phyloP scores from a whole-genome alignment of 30 jellyfish, hydroid and myxozoan species.

The Clytia hemisphaerica region DNA sequence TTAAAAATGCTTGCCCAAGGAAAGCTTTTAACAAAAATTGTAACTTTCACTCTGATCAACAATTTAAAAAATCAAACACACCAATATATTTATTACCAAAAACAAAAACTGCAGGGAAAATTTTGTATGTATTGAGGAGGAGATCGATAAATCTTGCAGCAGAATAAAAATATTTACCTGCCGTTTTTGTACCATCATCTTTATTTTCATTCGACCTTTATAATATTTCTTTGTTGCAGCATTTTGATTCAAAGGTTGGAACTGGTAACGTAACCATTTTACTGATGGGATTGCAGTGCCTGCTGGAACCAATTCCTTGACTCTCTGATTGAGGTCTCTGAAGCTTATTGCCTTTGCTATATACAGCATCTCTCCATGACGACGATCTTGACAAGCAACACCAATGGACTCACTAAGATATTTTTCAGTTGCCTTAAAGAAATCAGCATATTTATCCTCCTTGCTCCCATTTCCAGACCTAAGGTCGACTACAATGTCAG shows the following conservation, averaged over 20 bases:
- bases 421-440: slow-evolving; percentile 2
- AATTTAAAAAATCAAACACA: too few relatives aligned
- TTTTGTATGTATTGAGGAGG: too few relatives aligned
- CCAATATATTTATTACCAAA: too few relatives aligned
- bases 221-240: slow-evolving; percentile 5
- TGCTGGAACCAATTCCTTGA: slow-evolving; percentile 15
- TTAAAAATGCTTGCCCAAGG: too few relatives aligned
- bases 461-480: background rate
- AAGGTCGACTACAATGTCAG: background rate
- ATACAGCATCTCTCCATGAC: slow-evolving; percentile 15
- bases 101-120: too few relatives aligned
- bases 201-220: slow-evolving; percentile 17
- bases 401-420: too few relatives aligned
- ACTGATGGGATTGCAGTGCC: slow-evolving; percentile 32
- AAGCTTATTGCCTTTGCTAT: slow-evolving; percentile 28
- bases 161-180: too few relatives aligned
- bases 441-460: slow-evolving; percentile 1
- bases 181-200: background rate
- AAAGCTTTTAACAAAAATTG: too few relatives aligned
- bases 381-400: slow-evolving; percentile 1
- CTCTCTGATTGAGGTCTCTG: slow-evolving; percentile 9
- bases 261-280: slow-evolving; percentile 21
- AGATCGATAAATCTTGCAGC: too few relatives aligned
- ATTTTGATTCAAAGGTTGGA: slow-evolving; percentile 8
- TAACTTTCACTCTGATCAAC: too few relatives aligned